These are phyloP conservation scores for Dicrostonyx torquatus DNA, from an alignment of 2,797 vertebrate species.

Conservation along the genomic window DNA sequence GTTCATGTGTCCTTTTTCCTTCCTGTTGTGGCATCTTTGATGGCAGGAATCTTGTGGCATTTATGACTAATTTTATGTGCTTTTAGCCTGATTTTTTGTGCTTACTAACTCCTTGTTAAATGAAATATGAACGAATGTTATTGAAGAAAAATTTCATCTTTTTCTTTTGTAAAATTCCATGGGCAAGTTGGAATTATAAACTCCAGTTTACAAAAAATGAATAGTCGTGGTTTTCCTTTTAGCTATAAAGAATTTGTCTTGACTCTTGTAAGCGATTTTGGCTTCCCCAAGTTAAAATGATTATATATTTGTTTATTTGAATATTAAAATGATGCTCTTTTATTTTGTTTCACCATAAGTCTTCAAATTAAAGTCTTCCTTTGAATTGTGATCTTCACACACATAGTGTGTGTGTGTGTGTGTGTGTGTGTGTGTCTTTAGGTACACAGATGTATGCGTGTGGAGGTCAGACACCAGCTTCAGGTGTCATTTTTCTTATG, in stretches of 20 bases:
- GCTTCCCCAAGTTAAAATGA: slow-evolving; percentile 21
- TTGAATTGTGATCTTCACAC: slow-evolving; percentile 48
- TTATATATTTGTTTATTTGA: slow-evolving; percentile 40
- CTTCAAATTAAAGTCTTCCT: slow-evolving; percentile 34
- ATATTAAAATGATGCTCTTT: not conserved
- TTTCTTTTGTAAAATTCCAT: not conserved
- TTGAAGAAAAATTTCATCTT: slow-evolving; percentile 17
- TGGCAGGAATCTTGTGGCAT: not conserved
- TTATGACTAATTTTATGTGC: slow-evolving; percentile 9
- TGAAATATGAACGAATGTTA: not conserved
- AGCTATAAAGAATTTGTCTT: not conserved
- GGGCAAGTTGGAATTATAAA: slow-evolving; percentile 14
- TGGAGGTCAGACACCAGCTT: not conserved
- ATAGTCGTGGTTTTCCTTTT: not conserved
- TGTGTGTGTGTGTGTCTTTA: not conserved
- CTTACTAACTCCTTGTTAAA: slow-evolving; percentile 2
- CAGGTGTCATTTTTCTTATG: not conserved
- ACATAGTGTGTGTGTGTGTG: no score
- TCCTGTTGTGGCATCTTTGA: not conserved
- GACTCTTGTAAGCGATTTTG: not conserved
- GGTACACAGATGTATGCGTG: not conserved
- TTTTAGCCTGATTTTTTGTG: slow-evolving; percentile 27
- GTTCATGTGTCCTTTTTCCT: not conserved
- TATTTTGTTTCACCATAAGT: slow-evolving; percentile 20
- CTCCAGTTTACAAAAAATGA: slow-evolving; percentile 14